Evolutionary conservation across 2,888 invertebrate genomes (phyloP), one percentile per base, ranked within the genome.

Genomic region (Celastrina argiolus): DNA sequence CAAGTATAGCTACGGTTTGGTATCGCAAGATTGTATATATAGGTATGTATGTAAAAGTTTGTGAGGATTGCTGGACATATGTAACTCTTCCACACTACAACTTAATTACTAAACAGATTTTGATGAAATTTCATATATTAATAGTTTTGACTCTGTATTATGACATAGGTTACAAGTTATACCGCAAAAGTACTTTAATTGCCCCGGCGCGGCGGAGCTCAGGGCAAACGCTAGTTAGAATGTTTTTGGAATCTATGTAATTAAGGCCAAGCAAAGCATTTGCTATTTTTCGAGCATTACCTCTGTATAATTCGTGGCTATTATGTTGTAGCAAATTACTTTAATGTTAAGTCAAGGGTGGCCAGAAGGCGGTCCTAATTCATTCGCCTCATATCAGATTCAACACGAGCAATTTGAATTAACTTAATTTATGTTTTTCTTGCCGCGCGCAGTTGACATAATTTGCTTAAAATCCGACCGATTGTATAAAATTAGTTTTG

Each of bases 401-500:
- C 61, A 36, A 61, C 61, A 61, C 61, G 61, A 61, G 61, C 61
- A 61, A 61, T 61, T 61, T 61, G 61, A 59, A 59, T 59, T 34
- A 58, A 58, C 28, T 58, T 58, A 58, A 58, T 58, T 58, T 58
- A 58, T 58, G 58, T 31, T 58, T 58, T 58, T 58, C 31, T 58
- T 58, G 56, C 58, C 58, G 58, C 31, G 7, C 31, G 10, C 16
- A 31, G 58, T 58, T 58, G 58, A 58, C 58, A 58, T 31, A 58
- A 58, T 58, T 58, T 31, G 8, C 28, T 58, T 58, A 58, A 58
- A 31, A 58, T 16, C 31, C n/a, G 31, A 16, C 28, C 1, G 45
- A 45, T 45, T 45, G 45, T 18, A 16, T 31, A 58, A 22, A 58
- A 58, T 14, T 58, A 58, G 58, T 31, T 58, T 58, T 58, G 58